Evolutionary conservation across 2,888 invertebrate genomes (phyloP).

Genomic region (Eupithecia dodoneata): DNA sequence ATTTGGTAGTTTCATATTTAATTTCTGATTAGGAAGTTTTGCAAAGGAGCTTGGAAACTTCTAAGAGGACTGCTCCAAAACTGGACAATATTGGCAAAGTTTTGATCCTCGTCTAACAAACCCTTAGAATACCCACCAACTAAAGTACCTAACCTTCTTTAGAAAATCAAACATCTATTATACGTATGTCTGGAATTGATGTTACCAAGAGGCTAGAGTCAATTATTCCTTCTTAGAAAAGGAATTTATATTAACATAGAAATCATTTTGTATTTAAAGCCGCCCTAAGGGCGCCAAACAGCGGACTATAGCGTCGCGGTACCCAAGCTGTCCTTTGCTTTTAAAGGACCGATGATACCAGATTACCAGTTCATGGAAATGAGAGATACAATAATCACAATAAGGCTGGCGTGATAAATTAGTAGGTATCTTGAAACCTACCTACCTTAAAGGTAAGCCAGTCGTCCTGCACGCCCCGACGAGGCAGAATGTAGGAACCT

Average conservation of each 20-base stretch:
- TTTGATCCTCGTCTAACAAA: background rate
- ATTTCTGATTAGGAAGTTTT: background rate
- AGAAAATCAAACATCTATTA: background rate
- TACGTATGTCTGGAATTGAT: background rate
- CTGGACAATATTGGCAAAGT: slow-evolving; percentile 1
- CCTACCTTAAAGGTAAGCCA: too few species aligned
- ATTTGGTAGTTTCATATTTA: slow-evolving; percentile 18
- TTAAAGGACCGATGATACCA: background rate
- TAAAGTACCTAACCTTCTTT: background rate
- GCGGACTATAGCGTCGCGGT: background rate
- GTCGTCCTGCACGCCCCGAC: too few species aligned
- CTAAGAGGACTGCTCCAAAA: background rate
- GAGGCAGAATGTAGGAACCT: too few species aligned
- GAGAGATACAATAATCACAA: background rate
- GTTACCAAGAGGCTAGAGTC: background rate
- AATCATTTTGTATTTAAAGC: background rate
- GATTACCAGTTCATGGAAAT: background rate
- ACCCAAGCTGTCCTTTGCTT: background rate
- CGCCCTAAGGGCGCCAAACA: background rate
- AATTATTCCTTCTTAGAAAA: background rate
- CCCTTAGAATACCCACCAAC: background rate
- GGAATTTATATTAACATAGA: background rate
- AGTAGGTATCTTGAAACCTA: too few species aligned
- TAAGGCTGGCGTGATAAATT: background rate
- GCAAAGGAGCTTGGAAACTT: background rate